Conservation (phyloP, 2,888 invertebrate species). For the Chymomyza amoena region DNA sequence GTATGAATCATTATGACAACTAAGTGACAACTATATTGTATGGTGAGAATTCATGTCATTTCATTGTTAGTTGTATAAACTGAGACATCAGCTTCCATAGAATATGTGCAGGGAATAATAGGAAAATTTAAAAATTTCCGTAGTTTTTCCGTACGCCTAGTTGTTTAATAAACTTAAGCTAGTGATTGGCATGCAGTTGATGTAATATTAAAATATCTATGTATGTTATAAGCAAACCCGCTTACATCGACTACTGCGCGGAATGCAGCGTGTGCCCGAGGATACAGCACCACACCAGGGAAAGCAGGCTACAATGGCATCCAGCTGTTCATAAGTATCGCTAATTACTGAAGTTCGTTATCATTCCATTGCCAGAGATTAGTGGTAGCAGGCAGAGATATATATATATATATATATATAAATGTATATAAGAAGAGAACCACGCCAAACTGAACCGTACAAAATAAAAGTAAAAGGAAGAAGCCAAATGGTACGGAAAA, state of each 20-base stretch:
- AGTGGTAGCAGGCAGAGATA: slow-evolving; percentile 45
- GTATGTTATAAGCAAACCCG: slow-evolving; percentile 19
- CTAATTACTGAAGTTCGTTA: slow-evolving; percentile 75
- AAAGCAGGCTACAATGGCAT: slow-evolving; percentile 87
- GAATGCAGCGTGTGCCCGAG: slow-evolving; percentile 82
- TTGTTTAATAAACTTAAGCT: background rate
- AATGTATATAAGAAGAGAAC: slow-evolving; percentile 47
- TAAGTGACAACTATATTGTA: slow-evolving; percentile 14
- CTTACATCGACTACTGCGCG: slow-evolving; percentile 84
- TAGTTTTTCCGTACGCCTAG: background rate
- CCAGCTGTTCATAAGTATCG: slow-evolving; percentile 87
- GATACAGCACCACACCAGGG: slow-evolving; percentile 85
- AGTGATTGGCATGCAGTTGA: background rate
- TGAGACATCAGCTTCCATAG: too few species aligned
- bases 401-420: background rate
- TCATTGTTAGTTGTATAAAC: background rate
- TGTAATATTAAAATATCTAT: background rate
- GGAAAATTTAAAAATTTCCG: background rate
- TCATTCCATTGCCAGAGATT: slow-evolving; percentile 41
- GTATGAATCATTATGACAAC: slow-evolving; percentile 4
- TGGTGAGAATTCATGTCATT: background rate
- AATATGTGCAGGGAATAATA: background rate
- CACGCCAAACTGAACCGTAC: slow-evolving; percentile 43
- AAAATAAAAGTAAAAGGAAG: slow-evolving; percentile 19
- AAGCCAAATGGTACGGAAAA: background rate